Evolutionary conservation across 2,888 invertebrate genomes (phyloP).

Genomic region (Nomada goodeniana): DNA sequence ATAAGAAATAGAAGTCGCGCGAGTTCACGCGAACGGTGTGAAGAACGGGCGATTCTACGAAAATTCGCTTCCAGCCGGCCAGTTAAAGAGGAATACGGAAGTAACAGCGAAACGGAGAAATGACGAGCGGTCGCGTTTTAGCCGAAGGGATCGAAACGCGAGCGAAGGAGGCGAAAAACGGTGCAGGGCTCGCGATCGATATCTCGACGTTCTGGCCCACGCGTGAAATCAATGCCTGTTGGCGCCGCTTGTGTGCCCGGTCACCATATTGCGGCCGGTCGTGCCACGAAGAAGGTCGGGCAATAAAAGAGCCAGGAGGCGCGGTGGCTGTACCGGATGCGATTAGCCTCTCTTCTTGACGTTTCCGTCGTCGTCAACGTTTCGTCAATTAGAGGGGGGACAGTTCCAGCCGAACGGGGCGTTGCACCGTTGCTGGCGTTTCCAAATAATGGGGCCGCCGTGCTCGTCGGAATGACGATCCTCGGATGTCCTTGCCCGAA

Average conservation of each 20-base stretch:
- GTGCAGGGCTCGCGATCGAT: constrained; percentile 50
- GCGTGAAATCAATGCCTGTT: constrained; percentile 59
- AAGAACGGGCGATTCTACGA: too few species aligned
- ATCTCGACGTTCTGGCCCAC: constrained; percentile 48
- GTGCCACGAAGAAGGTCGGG: constrained; percentile 53
- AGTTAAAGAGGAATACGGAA: too few species aligned
- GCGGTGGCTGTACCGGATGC: constrained; percentile 66
- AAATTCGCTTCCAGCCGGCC: too few species aligned
- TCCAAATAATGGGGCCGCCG: too few species aligned
- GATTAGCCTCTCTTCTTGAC: constrained; percentile 65
- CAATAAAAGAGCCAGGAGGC: constrained; percentile 69
- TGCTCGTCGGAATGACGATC: too few species aligned
- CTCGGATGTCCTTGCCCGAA: too few species aligned
- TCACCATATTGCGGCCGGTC: constrained; percentile 64
- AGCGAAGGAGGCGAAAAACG: constrained; percentile 44
- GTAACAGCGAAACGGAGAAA: too few species aligned
- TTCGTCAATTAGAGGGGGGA: constrained; percentile 59
- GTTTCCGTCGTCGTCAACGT: constrained; percentile 67
- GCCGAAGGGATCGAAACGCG: constrained; percentile 38
- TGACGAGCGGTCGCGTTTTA: background rate
- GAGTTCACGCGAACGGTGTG: too few species aligned
- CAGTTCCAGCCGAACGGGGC: constrained; percentile 35
- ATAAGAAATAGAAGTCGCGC: too few species aligned
- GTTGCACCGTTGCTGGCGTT: background rate
- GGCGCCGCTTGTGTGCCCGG: constrained; percentile 56